Percentiles rank a stretch among this genome's conserved stretches.
Conservation (phyloP, 1,140 invertebrate genomes). For the Neotoxoptera formosana region DNA sequence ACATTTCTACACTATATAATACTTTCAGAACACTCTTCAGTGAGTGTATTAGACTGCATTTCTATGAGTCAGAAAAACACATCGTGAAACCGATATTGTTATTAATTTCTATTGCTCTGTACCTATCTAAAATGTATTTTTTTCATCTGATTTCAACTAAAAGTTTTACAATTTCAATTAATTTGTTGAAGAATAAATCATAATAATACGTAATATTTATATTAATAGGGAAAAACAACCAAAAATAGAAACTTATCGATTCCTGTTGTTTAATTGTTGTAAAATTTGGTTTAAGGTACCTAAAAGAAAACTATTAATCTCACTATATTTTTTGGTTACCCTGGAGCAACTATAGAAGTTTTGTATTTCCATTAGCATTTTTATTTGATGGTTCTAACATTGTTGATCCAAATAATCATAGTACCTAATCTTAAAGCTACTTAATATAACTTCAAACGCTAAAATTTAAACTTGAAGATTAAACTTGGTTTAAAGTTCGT, state of each 20-base stretch:
- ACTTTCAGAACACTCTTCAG: neutral
- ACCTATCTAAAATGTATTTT: neutral
- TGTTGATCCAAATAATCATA: neutral
- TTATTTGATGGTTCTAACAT: neutral
- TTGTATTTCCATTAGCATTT: neutral
- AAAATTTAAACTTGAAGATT: conserved; percentile 6
- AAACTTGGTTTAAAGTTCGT: neutral
- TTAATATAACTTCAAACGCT: neutral
- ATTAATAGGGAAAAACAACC: neutral
- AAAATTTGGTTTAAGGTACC: neutral
- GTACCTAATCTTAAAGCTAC: neutral
- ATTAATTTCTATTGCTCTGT: neutral
- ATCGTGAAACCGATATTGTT: neutral
- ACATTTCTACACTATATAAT: neutral
- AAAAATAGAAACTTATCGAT: neutral
- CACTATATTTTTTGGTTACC: neutral
- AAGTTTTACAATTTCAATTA: neutral
- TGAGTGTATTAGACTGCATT: neutral
- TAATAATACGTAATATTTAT: neutral
- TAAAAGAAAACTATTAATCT: neutral
- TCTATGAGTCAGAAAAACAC: neutral
- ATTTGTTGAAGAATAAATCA: neutral
- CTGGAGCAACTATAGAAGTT: neutral
- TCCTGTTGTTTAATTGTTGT: neutral
- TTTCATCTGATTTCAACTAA: neutral